Evolutionary conservation across 2,888 invertebrate species (phyloP), one percentile per base, ranked within the genome.

Genomic region (Philhelius pedissequus): DNA sequence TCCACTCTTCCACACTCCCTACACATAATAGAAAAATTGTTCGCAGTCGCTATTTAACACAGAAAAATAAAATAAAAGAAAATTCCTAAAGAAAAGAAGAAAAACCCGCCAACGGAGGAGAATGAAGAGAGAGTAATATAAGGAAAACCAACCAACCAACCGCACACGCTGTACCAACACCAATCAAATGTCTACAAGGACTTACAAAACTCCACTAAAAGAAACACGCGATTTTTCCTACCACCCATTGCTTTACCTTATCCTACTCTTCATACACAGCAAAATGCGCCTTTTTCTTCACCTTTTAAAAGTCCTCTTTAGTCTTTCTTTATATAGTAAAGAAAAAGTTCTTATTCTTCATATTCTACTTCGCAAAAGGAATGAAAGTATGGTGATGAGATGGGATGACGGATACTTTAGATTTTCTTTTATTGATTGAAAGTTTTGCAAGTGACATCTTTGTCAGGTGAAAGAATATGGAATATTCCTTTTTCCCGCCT

Each of bases 171-270:
- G 15, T 77, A 75, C 84, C 70, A 80, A 84, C 84, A 75, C 84
- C 84, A 84, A 84, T 84, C 84, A 84, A 84, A 70, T 69, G 79
- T 79, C 74, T 79, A 68, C 73, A 78, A 78, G 68, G 64, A 69
- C 71, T 66, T 74, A 48, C 62, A 78, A 58, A 56, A 15, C 66
- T 68, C 32, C 50, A 32, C 50, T 15, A 25, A 66, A 73, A 50
- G 48, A 73, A 60, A 22, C n/a, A 62, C 50, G 48, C 58, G 56
- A 58, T 58, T 48, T 60, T 71, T 58, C 32, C 25, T 45, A 32
- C 35, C 69, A 50, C 68, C 25, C 56, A 56, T 45, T 54, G 5
- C 11, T 45, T 32, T 48, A 35, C 40, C 27, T 40, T 40, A 40
- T 38, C 40, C n/a, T 22, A 7, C 18, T 35, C 56, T 60, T 40